These are phyloP conservation scores for Archivesica marissinica DNA, from an alignment of 1,140 invertebrate genomes.

Conservation along the genomic window DNA sequence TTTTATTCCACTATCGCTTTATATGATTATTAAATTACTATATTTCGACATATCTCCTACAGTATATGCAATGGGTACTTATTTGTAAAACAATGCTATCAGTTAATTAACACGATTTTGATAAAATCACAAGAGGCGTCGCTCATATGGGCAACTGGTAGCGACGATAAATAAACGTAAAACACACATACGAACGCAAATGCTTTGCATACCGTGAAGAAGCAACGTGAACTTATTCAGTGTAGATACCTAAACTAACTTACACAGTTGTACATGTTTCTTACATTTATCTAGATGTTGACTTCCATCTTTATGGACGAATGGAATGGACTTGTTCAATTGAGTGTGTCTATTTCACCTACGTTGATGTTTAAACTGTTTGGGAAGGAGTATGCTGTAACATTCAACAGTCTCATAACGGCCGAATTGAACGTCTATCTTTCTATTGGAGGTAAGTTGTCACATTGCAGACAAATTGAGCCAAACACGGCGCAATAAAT, in stretches of 20 bases:
- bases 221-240: not conserved
- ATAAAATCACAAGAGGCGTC: not conserved
- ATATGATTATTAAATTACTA: no score
- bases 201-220: not conserved
- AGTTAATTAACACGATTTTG: no score
- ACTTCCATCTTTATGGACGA: constrained; percentile 32
- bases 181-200: not conserved
- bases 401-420: not conserved
- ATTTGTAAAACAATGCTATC: no score
- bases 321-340: not conserved
- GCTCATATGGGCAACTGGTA: not conserved
- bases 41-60: no score
- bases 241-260: not conserved
- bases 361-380: not conserved
- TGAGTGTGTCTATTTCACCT: not conserved
- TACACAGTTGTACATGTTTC: not conserved
- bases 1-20: no score
- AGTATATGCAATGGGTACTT: no score
- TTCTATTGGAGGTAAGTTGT: constrained; percentile 6
- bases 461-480: not conserved
- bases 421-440: not conserved
- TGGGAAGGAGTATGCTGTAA: not conserved
- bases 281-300: constrained; percentile 1
- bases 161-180: not conserved
- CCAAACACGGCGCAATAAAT: not conserved